phyloP scores from a whole-genome alignment of 2,797 vertebrate species.

The Dermochelys coriacea region DNA sequence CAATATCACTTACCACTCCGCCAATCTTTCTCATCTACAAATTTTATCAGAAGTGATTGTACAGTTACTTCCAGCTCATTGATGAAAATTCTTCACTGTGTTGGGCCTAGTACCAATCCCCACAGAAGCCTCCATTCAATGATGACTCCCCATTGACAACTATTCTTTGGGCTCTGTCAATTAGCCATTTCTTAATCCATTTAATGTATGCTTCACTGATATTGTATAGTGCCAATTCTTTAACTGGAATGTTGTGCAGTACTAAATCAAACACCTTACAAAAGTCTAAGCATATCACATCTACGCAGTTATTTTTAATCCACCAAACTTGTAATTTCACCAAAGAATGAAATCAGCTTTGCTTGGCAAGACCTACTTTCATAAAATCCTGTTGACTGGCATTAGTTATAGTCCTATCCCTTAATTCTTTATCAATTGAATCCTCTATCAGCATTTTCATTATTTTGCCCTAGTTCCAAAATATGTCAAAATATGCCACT shows the following conservation, averaged over 20 bases:
- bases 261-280: not conserved
- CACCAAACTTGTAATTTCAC: fast-evolving
- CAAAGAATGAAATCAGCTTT: not conserved
- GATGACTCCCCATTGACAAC: not conserved
- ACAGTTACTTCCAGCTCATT: not conserved
- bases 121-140: not conserved
- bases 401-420: not conserved
- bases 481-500: not conserved
- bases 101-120: not conserved
- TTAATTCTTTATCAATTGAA: not conserved
- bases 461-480: not conserved
- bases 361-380: not conserved
- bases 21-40: not conserved
- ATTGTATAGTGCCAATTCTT: not conserved
- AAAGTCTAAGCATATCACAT: not conserved
- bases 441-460: not conserved
- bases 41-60: not conserved
- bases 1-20: not conserved
- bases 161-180: not conserved
- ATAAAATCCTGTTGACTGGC: not conserved
- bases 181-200: not conserved
- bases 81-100: not conserved
- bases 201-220: not conserved
- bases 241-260: not conserved
- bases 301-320: not conserved